Evolutionary conservation across 2,797 vertebrate species (phyloP).

Genomic region (Syngnathus acus): DNA sequence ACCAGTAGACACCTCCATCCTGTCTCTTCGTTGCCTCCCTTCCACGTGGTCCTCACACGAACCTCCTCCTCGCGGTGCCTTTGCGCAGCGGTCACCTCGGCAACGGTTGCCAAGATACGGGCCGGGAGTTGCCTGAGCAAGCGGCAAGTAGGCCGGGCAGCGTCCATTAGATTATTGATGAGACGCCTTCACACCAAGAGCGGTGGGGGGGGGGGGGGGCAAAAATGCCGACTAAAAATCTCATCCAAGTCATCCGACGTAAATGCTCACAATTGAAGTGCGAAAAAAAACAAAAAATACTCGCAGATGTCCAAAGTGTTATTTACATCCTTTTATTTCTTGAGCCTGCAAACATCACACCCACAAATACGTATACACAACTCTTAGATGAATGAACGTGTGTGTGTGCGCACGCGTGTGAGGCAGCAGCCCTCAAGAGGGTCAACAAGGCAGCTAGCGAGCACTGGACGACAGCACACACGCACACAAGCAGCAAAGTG

Average conservation of each 20-base stretch:
- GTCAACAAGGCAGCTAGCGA: slow-evolving; percentile 70
- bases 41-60: too few species aligned
- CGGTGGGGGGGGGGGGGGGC: slow-evolving; percentile 7
- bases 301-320: slow-evolving; percentile 24
- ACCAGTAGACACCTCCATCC: too few species aligned
- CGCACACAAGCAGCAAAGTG: slow-evolving; percentile 30
- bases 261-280: too few species aligned
- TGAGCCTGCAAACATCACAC: slow-evolving; percentile 80
- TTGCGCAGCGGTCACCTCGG: slow-evolving; percentile 31
- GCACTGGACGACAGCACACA: slow-evolving; percentile 50
- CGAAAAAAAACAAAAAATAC: too few species aligned
- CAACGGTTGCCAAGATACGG: slow-evolving; percentile 66
- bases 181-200: slow-evolving; percentile 21
- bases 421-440: slow-evolving; percentile 62
- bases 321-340: slow-evolving; percentile 77
- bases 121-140: slow-evolving; percentile 37
- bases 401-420: slow-evolving; percentile 16
- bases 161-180: slow-evolving; percentile 56
- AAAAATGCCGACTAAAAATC: not conserved
- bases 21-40: too few species aligned
- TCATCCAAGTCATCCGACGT: too few species aligned
- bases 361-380: slow-evolving; percentile 79
- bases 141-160: slow-evolving; percentile 32
- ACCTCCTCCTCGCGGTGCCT: slow-evolving; percentile 22
- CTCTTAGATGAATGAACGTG: slow-evolving; percentile 60